phyloP scores from a whole-genome alignment of 2,113 vertebrate species.

The Columba livia region DNA sequence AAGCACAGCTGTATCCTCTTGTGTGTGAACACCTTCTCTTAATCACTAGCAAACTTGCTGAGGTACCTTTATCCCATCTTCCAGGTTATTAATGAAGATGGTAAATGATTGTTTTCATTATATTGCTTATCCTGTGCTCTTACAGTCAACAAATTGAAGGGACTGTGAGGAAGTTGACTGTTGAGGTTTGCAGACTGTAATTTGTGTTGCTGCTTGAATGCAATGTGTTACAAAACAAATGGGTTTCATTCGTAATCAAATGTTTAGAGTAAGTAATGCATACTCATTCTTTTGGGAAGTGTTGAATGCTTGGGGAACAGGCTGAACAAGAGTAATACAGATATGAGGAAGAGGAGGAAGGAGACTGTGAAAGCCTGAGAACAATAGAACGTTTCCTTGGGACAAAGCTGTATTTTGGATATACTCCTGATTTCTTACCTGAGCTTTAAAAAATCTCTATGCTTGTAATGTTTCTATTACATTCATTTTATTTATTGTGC shows the following conservation, averaged over 20 bases:
- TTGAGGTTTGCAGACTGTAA: not conserved
- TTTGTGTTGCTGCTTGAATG: not conserved
- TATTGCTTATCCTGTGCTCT: not conserved
- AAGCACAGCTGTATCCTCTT: accelerated
- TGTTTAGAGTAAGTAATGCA: not conserved
- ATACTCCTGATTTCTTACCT: not conserved
- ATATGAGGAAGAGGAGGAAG: not conserved
- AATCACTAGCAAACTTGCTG: not conserved
- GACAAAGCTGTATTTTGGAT: not conserved
- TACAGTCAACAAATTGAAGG: not conserved
- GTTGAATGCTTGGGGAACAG: not conserved
- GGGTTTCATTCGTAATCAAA: not conserved
- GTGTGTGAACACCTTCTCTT: not conserved
- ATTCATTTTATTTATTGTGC: not conserved
- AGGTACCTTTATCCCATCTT: not conserved
- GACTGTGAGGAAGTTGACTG: not conserved
- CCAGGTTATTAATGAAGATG: not conserved
- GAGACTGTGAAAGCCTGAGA: not conserved
- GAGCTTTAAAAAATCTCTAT: not conserved
- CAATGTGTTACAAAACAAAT: not conserved
- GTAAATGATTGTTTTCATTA: not conserved
- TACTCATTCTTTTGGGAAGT: not conserved
- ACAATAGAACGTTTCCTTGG: accelerated
- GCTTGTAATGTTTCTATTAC: not conserved
- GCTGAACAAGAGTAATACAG: not conserved